These are phyloP conservation scores for Chrysodeixis includens DNA, from an alignment of 2,888 invertebrate species.

Conservation along the genomic window DNA sequence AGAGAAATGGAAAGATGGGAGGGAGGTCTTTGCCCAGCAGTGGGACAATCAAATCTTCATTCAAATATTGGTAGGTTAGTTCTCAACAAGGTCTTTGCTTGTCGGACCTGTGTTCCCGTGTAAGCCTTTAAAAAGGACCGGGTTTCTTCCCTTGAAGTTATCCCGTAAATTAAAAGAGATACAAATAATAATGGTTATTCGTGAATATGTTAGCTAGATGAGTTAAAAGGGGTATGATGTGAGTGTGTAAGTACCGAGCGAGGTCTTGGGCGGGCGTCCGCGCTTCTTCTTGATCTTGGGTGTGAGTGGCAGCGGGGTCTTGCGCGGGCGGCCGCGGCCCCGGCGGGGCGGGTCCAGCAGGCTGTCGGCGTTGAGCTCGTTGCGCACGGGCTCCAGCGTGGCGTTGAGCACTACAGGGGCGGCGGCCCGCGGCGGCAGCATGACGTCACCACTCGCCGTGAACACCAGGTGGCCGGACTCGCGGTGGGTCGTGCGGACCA, in stretches of 20 bases:
- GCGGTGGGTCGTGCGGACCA: slow-evolving; percentile 86
- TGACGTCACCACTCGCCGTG: slow-evolving; percentile 85
- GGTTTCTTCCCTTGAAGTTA: too few species aligned
- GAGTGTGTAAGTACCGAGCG: slow-evolving; percentile 77
- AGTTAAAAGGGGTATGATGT: too few species aligned
- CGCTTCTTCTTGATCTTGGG: slow-evolving; percentile 85
- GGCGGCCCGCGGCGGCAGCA: slow-evolving; percentile 79
- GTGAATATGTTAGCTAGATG: too few species aligned
- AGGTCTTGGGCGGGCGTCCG: slow-evolving; percentile 86
- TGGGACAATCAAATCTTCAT: too few species aligned
- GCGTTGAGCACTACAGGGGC: slow-evolving; percentile 68
- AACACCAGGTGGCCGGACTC: slow-evolving; percentile 85
- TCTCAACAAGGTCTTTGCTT: too few species aligned
- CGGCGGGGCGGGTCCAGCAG: slow-evolving; percentile 80
- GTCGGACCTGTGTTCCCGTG: too few species aligned
- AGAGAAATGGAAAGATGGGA: too few species aligned
- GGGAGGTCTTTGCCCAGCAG: too few species aligned
- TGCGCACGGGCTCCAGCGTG: slow-evolving; percentile 66
- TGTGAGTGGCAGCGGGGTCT: slow-evolving; percentile 85
- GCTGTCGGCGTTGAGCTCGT: slow-evolving; percentile 65
- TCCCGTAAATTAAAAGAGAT: too few species aligned
- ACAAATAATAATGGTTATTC: too few species aligned
- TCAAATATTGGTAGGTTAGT: too few species aligned
- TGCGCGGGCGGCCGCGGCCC: slow-evolving; percentile 86
- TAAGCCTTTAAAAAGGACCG: too few species aligned